Conservation (phyloP, 2,113 vertebrate species). For the Psittacula cyanocephala region DNA sequence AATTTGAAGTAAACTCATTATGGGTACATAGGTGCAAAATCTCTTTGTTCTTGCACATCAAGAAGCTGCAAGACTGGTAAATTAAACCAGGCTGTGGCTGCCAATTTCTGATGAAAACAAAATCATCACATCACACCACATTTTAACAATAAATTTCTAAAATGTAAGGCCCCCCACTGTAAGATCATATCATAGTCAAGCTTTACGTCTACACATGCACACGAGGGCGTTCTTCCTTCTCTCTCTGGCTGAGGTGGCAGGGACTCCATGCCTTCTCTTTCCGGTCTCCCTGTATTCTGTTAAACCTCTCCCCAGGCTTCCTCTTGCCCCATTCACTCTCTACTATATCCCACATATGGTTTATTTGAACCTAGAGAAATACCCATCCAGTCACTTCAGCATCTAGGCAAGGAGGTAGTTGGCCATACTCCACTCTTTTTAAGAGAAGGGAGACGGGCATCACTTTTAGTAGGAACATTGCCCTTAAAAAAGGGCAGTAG, state of each 20-base stretch:
- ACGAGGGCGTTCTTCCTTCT: not conserved
- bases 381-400: not conserved
- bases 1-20: not conserved
- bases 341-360: not conserved
- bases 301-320: not conserved
- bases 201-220: not conserved
- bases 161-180: fast-evolving
- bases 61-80: not conserved
- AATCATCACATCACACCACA: not conserved
- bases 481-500: not conserved
- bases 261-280: not conserved
- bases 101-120: not conserved
- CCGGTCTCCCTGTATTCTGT: not conserved
- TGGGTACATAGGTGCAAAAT: not conserved
- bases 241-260: not conserved
- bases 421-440: not conserved
- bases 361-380: not conserved
- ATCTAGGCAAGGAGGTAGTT: not conserved
- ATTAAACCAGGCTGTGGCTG: not conserved
- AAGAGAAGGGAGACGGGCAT: not conserved
- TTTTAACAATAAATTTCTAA: not conserved
- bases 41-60: not conserved
- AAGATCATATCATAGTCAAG: not conserved
- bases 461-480: not conserved
- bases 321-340: not conserved